These are phyloP conservation scores for Hyles lineata DNA, from an alignment of 2,888 invertebrate species.

Conservation along the genomic window DNA sequence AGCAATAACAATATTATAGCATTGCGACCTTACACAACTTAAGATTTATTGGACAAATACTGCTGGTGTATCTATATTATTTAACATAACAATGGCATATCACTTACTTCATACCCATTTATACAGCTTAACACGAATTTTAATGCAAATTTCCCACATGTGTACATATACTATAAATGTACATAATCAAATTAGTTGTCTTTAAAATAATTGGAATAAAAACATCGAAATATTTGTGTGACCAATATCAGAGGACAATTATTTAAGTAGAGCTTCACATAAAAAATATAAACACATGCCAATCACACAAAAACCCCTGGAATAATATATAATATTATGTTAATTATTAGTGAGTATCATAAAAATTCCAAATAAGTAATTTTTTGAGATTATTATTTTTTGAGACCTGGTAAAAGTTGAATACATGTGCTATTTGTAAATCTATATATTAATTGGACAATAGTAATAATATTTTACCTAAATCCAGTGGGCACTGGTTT, in stretches of 20 bases:
- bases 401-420: neutral
- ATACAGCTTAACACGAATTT: constrained; percentile 8
- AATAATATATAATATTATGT: neutral
- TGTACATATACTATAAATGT: neutral
- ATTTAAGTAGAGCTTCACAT: neutral
- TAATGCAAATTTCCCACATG: neutral
- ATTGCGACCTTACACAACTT: constrained; percentile 34
- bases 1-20: constrained; percentile 39
- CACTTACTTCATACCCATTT: neutral
- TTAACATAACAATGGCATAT: neutral
- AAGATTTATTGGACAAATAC: constrained; percentile 46
- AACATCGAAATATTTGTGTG: neutral
- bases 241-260: neutral
- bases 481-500: neutral
- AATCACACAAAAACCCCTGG: neutral
- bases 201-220: constrained; percentile 3
- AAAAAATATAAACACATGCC: neutral
- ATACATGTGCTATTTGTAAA: neutral
- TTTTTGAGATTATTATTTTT: neutral
- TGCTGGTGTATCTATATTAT: constrained; percentile 28
- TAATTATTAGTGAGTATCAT: constrained; percentile 1
- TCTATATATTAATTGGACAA: neutral
- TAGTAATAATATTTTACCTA: neutral
- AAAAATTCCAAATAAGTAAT: neutral
- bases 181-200: neutral